Base-by-base conservation (phyloP, 2,888 invertebrate genomes). In the Hedychridium roseum region DNA sequence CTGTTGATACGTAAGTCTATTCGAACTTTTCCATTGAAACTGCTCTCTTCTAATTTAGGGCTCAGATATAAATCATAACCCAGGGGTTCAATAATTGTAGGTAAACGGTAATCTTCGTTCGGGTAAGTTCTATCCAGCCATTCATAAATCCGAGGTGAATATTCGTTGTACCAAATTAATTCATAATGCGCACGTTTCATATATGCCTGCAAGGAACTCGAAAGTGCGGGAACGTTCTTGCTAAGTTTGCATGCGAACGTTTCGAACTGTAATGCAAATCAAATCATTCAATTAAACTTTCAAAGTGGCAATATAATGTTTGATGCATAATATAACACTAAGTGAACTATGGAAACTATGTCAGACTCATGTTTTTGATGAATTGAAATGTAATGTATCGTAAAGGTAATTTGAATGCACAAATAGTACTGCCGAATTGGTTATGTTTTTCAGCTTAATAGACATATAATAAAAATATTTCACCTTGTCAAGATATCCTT, bases 61-160 rank as follows among this genome's bases (percentile, higher is more conserved):
- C 71, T 78, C 0, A 86, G 73, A 14, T 74, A 70, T 20, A 86
- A 78, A 40, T 82, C 82, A 64, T 85, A 87, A 56, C 80, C 79
- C 0, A 75, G 74, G 0, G 86, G 86, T 17, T 30, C 39, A 1
- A 42, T 38, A 30, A 11, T 9, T 14, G 75, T 79, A 0, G 87
- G 85, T 1, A 88, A 76, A 0, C 85, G 80, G 69, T 85, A 85
- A 3, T 67, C 63, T 1, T 38, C 2, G 1, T 9, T 38, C 1
- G 48, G 44, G 50, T 71, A 70, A 4, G 44, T 46, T 3, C 1
- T 50, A 3, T 67, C 62, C 11, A 77, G 38, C 68, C 66, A 67
- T n/a, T 54, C 42, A n/a, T 51, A 61, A 16, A 78, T 68, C 30
- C 4, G 39, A 2, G 64, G 64, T 2, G 58, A 52, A 17, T 66